Evolutionary conservation across 1,140 invertebrate genomes (phyloP).

Genomic region (Nebria ingens): DNA sequence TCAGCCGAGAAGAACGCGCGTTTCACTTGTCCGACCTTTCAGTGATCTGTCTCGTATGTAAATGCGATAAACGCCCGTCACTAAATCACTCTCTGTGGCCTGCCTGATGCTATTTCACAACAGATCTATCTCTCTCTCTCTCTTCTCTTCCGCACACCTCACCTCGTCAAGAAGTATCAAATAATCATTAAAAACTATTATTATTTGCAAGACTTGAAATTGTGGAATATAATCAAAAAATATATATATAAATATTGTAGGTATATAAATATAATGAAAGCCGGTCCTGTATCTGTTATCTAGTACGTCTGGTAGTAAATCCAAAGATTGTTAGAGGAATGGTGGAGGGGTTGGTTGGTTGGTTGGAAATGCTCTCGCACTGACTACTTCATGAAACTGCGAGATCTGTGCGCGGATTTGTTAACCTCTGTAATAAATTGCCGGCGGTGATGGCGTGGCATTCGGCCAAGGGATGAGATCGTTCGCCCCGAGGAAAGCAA

Average conservation of each 20-base stretch:
- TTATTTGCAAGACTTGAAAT: too few species aligned
- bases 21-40: conserved; percentile 7
- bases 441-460: background rate
- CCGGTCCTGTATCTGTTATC: too few species aligned
- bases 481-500: conserved; percentile 2
- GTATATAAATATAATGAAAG: too few species aligned
- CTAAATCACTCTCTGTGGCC: conserved; percentile 5
- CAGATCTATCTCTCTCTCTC: background rate
- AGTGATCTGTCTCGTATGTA: conserved; percentile 8
- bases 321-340: too few species aligned
- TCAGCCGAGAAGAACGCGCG: background rate
- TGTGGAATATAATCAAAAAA: too few species aligned
- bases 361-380: too few species aligned
- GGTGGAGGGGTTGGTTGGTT: too few species aligned
- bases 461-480: background rate
- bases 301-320: too few species aligned
- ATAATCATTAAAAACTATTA: too few species aligned
- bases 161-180: too few species aligned
- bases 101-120: background rate
- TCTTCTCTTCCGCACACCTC: background rate
- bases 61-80: conserved; percentile 7
- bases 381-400: background rate
- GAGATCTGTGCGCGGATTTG: conserved; percentile 6
- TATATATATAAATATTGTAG: too few species aligned
- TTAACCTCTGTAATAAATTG: conserved; percentile 9